phyloP scores from a whole-genome alignment of 2,888 invertebrate species.

The Adineta ricciae region DNA sequence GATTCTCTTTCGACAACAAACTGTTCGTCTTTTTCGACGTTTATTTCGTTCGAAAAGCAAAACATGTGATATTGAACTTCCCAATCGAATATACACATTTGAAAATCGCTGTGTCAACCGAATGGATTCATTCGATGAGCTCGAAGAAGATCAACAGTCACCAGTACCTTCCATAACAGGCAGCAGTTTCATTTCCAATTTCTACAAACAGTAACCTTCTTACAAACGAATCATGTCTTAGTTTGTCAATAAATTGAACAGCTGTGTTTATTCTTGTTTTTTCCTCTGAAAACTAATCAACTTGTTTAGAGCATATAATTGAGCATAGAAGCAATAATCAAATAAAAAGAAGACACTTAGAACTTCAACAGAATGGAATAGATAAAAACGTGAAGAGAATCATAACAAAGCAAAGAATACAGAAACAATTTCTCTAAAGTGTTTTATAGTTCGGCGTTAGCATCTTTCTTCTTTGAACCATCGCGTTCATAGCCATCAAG shows the following conservation, averaged over 20 bases:
- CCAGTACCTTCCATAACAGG: not conserved
- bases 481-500: slow-evolving; percentile 75
- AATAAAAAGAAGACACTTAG: not conserved
- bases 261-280: too few relatives aligned
- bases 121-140: not conserved
- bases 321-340: not conserved
- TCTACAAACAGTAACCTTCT: not conserved
- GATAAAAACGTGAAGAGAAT: not conserved
- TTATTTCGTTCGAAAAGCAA: not conserved
- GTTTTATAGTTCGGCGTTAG: slow-evolving; percentile 33
- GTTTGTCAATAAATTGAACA: not conserved
- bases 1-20: not conserved
- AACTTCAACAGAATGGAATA: not conserved
- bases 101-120: not conserved
- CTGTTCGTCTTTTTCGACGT: not conserved
- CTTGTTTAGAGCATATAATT: not conserved
- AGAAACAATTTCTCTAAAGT: not conserved
- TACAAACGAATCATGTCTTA: too few relatives aligned
- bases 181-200: not conserved
- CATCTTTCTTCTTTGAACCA: slow-evolving; percentile 55
- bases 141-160: not conserved
- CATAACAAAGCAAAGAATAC: not conserved
- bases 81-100: not conserved
- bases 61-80: not conserved
- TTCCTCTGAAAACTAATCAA: not conserved